phyloP scores from a whole-genome alignment of 2,113 vertebrate species.

The Varanus salvator region DNA sequence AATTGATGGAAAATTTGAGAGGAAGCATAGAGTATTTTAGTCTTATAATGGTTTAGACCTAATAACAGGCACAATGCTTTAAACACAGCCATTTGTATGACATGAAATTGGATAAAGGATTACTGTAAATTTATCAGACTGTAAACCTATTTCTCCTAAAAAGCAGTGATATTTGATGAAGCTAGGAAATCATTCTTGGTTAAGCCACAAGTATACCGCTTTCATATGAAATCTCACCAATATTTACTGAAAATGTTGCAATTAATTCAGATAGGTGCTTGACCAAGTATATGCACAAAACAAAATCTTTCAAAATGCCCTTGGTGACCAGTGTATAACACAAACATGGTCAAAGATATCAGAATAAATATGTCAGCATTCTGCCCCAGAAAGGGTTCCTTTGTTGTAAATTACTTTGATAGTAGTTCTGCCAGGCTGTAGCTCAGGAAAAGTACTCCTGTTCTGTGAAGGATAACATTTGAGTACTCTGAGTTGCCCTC shows the following conservation, averaged over 20 bases:
- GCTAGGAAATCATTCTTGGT: slow-evolving; percentile 36
- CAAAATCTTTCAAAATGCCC: background rate
- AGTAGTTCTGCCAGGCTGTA: background rate
- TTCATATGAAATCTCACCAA: slow-evolving; percentile 29
- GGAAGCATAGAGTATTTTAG: slow-evolving; percentile 64
- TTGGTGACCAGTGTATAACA: background rate
- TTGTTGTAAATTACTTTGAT: background rate
- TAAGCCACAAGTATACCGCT: slow-evolving; percentile 18
- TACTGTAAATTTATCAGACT: slow-evolving; percentile 64
- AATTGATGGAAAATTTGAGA: slow-evolving; percentile 74
- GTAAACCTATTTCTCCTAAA: slow-evolving; percentile 59
- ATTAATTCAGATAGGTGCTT: slow-evolving; percentile 13
- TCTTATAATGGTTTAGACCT: slow-evolving; percentile 62
- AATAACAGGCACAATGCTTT: slow-evolving; percentile 62
- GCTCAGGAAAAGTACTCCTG: background rate
- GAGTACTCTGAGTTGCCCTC: background rate
- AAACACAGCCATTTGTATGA: slow-evolving; percentile 63
- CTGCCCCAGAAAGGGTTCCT: background rate
- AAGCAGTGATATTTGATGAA: slow-evolving; percentile 53
- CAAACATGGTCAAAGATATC: background rate
- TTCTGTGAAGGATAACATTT: background rate
- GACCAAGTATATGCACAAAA: background rate
- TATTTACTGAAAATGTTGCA: background rate
- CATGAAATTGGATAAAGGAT: slow-evolving; percentile 58
- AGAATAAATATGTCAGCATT: no score